phyloP scores from a whole-genome alignment of 2,113 vertebrate genomes.

The Ceratotherium simum region DNA sequence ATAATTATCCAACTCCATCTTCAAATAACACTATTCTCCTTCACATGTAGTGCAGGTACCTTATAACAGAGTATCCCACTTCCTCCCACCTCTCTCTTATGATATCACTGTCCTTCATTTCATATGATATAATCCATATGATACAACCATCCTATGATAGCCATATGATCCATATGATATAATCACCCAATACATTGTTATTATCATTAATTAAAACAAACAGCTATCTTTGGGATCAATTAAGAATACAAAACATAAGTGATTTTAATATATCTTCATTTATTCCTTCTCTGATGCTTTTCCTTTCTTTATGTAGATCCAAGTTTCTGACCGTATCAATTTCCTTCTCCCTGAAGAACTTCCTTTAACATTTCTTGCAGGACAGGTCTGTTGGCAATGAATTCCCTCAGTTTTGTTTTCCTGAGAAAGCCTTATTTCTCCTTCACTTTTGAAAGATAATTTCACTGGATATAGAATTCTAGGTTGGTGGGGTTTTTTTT shows the following conservation, averaged over 20 bases:
- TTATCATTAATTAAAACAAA: background rate
- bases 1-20: background rate
- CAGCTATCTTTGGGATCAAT: background rate
- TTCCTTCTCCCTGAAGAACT: background rate
- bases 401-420: background rate
- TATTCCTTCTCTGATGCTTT: background rate
- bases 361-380: background rate
- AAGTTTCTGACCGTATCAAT: background rate
- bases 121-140: background rate
- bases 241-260: background rate
- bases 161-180: background rate
- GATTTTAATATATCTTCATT: background rate
- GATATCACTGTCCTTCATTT: background rate
- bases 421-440: background rate
- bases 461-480: background rate
- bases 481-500: background rate
- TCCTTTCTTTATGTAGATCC: background rate
- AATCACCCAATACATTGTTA: background rate
- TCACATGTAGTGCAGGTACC: background rate
- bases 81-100: background rate
- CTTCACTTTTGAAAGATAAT: background rate
- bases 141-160: background rate
- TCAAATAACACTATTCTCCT: background rate
- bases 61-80: background rate
- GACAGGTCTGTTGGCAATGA: background rate